Evolutionary conservation across 2,113 vertebrate genomes (phyloP).

Genomic region (Chlorocebus sabaeus): DNA sequence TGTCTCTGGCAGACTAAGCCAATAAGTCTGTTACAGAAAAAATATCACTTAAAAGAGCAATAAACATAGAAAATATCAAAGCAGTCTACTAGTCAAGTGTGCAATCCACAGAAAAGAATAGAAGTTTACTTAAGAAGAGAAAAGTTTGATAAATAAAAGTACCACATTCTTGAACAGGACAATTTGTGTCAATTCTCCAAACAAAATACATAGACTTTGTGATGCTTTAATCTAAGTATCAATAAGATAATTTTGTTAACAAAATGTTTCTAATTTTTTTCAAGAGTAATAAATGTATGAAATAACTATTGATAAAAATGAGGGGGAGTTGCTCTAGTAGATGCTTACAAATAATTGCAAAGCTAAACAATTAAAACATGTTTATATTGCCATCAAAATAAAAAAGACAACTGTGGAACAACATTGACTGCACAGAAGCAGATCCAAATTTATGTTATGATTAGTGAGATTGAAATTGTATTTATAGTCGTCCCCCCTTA

Average conservation of each 20-base stretch:
- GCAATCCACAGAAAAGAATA: neutral
- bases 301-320: neutral
- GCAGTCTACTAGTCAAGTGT: neutral
- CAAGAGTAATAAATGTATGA: neutral
- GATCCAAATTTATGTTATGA: no score
- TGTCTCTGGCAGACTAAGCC: neutral
- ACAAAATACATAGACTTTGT: neutral
- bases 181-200: neutral
- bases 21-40: neutral
- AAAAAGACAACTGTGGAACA: no score
- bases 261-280: neutral
- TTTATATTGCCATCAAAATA: accelerated
- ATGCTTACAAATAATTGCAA: neutral
- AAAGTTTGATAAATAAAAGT: neutral
- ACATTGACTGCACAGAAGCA: no score
- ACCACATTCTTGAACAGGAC: neutral
- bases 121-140: neutral
- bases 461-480: no score
- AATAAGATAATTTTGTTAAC: neutral
- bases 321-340: neutral
- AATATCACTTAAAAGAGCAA: neutral
- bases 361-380: no score
- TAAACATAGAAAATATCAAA: neutral
- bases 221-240: neutral
- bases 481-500: no score